A percentile compares a stretch with the other conserved stretches of the same genome.
These are phyloP conservation scores for Pempheris klunzingeri DNA, from an alignment of 2,797 vertebrate species.

Conservation along the genomic window DNA sequence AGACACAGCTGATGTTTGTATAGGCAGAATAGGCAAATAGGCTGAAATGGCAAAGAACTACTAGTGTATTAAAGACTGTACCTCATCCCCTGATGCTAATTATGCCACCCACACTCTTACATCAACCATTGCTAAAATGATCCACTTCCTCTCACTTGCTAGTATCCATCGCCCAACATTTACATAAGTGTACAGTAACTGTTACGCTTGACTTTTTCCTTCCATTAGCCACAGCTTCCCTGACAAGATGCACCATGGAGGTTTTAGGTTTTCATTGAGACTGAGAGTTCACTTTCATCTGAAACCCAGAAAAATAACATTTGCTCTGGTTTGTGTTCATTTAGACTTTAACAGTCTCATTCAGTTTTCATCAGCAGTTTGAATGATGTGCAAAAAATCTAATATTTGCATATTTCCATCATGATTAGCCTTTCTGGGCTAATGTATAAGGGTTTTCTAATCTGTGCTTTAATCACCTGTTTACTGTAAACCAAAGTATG, in stretches of 20 bases:
- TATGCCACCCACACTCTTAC: slow-evolving; percentile 29
- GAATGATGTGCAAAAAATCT: not conserved
- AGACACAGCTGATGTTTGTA: not conserved
- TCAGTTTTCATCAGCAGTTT: not conserved
- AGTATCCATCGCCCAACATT: slow-evolving; percentile 4
- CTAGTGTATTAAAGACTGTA: slow-evolving; percentile 6
- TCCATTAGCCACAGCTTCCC: slow-evolving; percentile 20
- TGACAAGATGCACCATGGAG: slow-evolving; percentile 2
- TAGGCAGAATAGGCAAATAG: too few species aligned
- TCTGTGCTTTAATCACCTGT: not conserved
- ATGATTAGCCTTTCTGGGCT: not conserved
- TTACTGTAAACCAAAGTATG: not conserved
- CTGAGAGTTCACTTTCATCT: not conserved
- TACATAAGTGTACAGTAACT: not conserved
- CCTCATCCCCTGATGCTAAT: slow-evolving; percentile 18
- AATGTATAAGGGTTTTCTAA: not conserved
- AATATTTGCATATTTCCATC: not conserved
- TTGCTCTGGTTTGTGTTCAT: not conserved
- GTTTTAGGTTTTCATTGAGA: slow-evolving; percentile 11
- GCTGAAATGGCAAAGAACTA: not conserved
- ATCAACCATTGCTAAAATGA: slow-evolving; percentile 19
- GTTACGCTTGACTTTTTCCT: slow-evolving; percentile 24
- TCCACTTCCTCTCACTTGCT: slow-evolving; percentile 47
- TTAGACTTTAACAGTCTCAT: not conserved
- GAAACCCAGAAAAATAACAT: slow-evolving; percentile 11